Evolutionary conservation across 2,797 vertebrate genomes (phyloP).

Genomic region (Petrocephalus sullivani): DNA sequence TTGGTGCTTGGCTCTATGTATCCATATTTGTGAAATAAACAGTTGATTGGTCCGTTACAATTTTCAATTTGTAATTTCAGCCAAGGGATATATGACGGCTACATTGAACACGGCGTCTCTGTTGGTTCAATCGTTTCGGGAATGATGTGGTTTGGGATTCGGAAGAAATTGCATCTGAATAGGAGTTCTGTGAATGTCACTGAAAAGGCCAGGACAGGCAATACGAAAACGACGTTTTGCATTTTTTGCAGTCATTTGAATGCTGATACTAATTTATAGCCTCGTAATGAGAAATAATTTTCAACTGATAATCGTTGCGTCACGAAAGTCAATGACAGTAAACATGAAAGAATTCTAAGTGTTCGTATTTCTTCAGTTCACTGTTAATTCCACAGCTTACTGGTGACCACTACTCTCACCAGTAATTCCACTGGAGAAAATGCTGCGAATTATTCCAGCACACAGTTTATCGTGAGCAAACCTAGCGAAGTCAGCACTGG

Average conservation of each 20-base stretch:
- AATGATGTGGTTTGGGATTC: not conserved
- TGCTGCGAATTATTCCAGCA: not conserved
- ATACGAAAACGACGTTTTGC: not conserved
- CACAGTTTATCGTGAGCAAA: not conserved
- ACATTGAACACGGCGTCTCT: not conserved
- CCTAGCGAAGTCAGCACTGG: not conserved
- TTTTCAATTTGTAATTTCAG: constrained; percentile 1
- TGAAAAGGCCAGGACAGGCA: not conserved
- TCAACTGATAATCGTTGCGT: not conserved
- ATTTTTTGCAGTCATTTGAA: not conserved
- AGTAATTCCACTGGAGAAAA: not conserved
- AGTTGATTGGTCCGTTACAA: not conserved
- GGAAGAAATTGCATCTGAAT: not conserved
- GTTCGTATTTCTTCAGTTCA: not conserved
- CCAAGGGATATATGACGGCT: not conserved
- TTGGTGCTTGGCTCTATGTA: not conserved
- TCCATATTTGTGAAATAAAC: not conserved
- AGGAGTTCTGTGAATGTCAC: not conserved
- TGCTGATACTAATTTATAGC: not conserved
- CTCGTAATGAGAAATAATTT: not conserved
- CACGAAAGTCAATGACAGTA: not conserved
- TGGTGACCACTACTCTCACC: not conserved
- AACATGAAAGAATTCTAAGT: not conserved
- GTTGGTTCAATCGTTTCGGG: not conserved
- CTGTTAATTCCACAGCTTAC: not conserved